Base-by-base conservation (phyloP, 2,888 invertebrate species). In the Latrodectus elegans region DNA sequence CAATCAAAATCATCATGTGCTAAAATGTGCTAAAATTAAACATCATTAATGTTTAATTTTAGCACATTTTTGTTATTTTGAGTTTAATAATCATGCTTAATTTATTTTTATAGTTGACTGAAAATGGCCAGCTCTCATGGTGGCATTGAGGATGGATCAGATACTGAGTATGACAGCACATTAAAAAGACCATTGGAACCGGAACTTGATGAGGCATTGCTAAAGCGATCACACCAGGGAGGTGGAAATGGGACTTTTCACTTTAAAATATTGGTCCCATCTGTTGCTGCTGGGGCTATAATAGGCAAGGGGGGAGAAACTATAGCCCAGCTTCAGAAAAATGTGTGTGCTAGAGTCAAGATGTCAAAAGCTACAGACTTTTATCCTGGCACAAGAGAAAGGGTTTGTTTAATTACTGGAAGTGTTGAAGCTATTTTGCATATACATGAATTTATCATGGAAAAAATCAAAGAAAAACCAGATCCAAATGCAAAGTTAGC, bases 301-400 rank as follows among this genome's bases (percentile, higher is more conserved):
- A 99, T 99, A 93, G 99, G 99, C 92, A 99, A 99, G 93, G 99
- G 99, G 73, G 99, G 99, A 90, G 99, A 99, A 93, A 98, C 99
- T 87, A 99, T 99, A 93, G 98, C 98, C 91, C 97, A 98, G 92
- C 94, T 99, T 91, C 99, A 99, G 93, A 98, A 97, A 93, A 98
- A 99, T 93, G 96, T 98, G 80, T 97, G 97, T 91, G 98, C 99
- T 91, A 95, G 97, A 91, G 97, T 99, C 91, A 99, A 99, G 94
- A 99, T 99, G 99, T 99, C 99, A 91, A 99, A 99, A 94, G 97
- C 98, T 80, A 98, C 98, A 92, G 99, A 99, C 92, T 98, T 97
- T 93, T 99, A 99, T 94, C 99, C 99, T 93, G 99, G 99, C 91
- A 98, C 98, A 90, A 96, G 96, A 90, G 98, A 98, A 93, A 95